These are phyloP conservation scores for Stichopus chloronotus DNA, from an alignment of 35 echinoderm and acorn worm species.

Conservation along the genomic window DNA sequence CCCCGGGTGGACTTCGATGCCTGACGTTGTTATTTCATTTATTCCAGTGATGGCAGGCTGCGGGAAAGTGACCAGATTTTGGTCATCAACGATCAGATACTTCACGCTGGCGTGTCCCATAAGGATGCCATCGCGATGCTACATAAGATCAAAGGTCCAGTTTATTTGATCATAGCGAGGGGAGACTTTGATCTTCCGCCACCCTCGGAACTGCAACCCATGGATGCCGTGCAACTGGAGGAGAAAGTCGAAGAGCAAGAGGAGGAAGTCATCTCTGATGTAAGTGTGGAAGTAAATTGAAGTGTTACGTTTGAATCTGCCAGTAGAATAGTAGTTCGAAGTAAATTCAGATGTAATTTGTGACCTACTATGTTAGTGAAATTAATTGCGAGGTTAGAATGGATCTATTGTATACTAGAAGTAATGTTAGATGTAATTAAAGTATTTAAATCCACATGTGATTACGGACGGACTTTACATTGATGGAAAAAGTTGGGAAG, in stretches of 20 bases:
- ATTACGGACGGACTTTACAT: too few relatives aligned
- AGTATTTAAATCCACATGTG: too few relatives aligned
- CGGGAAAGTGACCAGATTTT: constrained; percentile 95
- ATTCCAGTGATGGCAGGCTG: constrained; percentile 80
- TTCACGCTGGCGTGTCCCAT: constrained; percentile 81
- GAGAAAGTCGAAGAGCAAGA: not conserved
- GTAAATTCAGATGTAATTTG: too few relatives aligned
- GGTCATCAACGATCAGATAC: constrained; percentile 82
- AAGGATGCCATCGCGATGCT: constrained; percentile 87
- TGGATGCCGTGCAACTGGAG: not conserved
- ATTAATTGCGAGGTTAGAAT: too few relatives aligned
- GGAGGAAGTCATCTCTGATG: not conserved
- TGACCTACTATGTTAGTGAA: too few relatives aligned
- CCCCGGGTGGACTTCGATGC: too few relatives aligned
- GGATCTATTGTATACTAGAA: too few relatives aligned
- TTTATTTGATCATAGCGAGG: constrained; percentile 87
- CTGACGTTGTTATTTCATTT: not conserved
- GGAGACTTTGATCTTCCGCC: constrained; percentile 79
- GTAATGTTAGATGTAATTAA: too few relatives aligned
- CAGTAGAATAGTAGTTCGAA: too few relatives aligned
- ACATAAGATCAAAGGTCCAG: constrained; percentile 80
- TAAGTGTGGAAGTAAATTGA: not conserved
- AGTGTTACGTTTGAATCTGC: too few relatives aligned
- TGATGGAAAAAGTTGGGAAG: too few relatives aligned
- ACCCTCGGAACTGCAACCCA: not conserved